A percentile compares a stretch with the other conserved stretches of the same genome.
phyloP scores from a whole-genome alignment of 2,113 vertebrate genomes.

The Paratilapia polleni region DNA sequence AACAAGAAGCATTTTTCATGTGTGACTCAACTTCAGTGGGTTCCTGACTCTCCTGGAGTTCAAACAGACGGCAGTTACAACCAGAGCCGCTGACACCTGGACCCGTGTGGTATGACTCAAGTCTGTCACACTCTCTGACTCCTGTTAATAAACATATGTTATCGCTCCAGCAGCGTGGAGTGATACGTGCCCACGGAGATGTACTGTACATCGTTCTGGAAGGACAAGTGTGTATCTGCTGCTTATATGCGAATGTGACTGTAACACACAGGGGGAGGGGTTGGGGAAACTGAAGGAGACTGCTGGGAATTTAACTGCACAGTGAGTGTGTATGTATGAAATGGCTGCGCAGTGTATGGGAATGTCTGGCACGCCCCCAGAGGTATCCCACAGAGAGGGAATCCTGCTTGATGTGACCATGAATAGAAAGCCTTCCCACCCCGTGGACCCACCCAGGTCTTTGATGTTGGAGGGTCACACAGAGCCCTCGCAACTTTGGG shows the following conservation, averaged over 20 bases:
- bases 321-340: slow-evolving; percentile 34
- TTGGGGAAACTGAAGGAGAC: slow-evolving; percentile 2
- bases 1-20: slow-evolving; percentile 3
- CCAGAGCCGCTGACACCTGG: slow-evolving; percentile 49
- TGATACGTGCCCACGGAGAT: slow-evolving; percentile 50
- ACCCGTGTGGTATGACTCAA: slow-evolving; percentile 57
- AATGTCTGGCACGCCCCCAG: slow-evolving; percentile 73
- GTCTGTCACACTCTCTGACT: slow-evolving; percentile 54
- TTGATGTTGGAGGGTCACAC: slow-evolving; percentile 71
- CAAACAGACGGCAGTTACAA: slow-evolving; percentile 15
- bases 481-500: slow-evolving; percentile 33
- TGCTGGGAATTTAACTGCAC: slow-evolving; percentile 22
- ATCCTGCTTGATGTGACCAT: slow-evolving; percentile 71
- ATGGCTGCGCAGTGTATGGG: slow-evolving; percentile 42
- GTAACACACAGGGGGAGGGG: slow-evolving; percentile 18
- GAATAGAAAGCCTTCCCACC: slow-evolving; percentile 68
- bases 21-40: slow-evolving; percentile 25
- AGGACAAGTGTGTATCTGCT: neutral
- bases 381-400: slow-evolving; percentile 66
- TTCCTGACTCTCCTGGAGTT: slow-evolving; percentile 34
- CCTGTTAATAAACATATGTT: slow-evolving; percentile 49
- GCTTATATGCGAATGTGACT: slow-evolving; percentile 45
- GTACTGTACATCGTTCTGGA: neutral
- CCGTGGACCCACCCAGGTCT: slow-evolving; percentile 61
- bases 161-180: slow-evolving; percentile 30